Conservation (phyloP, 1,140 invertebrate species). For the Macrosteles quadrilineatus region DNA sequence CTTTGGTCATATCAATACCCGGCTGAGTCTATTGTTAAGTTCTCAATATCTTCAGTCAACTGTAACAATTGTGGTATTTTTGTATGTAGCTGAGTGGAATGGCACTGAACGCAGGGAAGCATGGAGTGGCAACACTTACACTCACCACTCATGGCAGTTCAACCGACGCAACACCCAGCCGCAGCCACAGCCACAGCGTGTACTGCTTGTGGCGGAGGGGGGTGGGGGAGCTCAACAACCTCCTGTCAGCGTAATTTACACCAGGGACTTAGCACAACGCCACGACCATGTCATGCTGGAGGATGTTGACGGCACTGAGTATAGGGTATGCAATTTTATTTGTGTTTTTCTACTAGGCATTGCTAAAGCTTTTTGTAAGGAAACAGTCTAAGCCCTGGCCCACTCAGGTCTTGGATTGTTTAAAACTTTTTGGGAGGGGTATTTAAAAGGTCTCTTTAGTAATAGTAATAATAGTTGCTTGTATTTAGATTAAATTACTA, state of each 20-base stretch:
- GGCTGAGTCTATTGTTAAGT: no score
- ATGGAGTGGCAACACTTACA: conserved; percentile 68
- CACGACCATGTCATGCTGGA: conserved; percentile 49
- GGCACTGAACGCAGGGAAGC: conserved; percentile 63
- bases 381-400: no score
- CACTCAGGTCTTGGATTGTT: no score
- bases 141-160: conserved; percentile 71
- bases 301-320: conserved; percentile 51
- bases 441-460: no score
- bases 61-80: no score
- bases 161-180: conserved; percentile 60
- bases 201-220: conserved; percentile 24
- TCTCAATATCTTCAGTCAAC: no score
- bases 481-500: no score
- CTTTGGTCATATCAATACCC: no score
- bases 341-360: no score
- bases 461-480: no score
- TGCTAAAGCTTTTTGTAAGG: no score
- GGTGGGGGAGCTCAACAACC: background rate
- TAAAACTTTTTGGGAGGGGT: no score
- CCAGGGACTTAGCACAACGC: conserved; percentile 52
- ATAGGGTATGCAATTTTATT: conserved; percentile 35
- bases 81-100: conserved; percentile 60
- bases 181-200: conserved; percentile 28
- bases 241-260: conserved; percentile 53